These are phyloP conservation scores for Nannospalax galili DNA, from an alignment of 2,113 vertebrate species.

Conservation along the genomic window DNA sequence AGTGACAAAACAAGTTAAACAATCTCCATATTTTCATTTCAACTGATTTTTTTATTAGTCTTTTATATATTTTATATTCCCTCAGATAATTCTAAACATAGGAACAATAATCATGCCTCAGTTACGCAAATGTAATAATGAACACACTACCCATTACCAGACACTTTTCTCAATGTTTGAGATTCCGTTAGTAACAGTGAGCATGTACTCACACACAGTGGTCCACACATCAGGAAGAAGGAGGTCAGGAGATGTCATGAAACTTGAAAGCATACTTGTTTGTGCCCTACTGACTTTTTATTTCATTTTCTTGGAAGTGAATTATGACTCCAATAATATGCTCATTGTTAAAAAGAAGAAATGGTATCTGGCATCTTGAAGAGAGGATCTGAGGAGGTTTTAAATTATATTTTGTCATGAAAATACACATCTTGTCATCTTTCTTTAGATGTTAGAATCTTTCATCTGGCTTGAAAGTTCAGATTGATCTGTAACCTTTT, in stretches of 20 bases:
- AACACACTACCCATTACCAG: background rate
- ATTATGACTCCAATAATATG: slow-evolving; percentile 64
- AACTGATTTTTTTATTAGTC: background rate
- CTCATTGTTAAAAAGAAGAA: slow-evolving; percentile 55
- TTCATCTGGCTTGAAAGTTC: slow-evolving; percentile 79
- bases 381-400: slow-evolving; percentile 73
- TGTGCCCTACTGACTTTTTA: slow-evolving; percentile 30
- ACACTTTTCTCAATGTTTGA: background rate
- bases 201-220: fast-evolving
- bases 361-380: slow-evolving; percentile 69
- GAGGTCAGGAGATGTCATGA: background rate
- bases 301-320: slow-evolving; percentile 57
- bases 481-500: slow-evolving; percentile 78
- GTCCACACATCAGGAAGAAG: background rate
- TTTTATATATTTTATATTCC: background rate
- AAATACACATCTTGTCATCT: slow-evolving; percentile 81
- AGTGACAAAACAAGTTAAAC: background rate
- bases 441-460: slow-evolving; percentile 79
- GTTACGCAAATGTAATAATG: background rate
- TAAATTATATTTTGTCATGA: slow-evolving; percentile 80
- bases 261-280: background rate
- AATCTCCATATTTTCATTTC: background rate
- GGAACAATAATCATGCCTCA: background rate
- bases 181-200: background rate
- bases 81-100: background rate